These are phyloP conservation scores for Andrena marginata DNA, from an alignment of 2,888 invertebrate species.

Conservation along the genomic window DNA sequence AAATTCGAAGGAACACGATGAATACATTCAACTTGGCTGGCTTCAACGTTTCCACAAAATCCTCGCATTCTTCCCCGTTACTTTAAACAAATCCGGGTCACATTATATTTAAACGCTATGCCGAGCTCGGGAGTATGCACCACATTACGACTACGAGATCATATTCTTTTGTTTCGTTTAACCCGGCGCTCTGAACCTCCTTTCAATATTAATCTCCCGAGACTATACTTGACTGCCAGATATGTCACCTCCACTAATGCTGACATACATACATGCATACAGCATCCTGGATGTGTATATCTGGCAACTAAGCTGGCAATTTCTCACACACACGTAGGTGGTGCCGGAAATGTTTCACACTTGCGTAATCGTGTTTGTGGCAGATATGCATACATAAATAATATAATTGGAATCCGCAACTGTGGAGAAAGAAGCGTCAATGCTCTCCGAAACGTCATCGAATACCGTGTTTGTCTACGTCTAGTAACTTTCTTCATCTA, in stretches of 20 bases:
- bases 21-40: not conserved
- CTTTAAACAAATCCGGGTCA: not conserved
- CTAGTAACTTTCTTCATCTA: slow-evolving; percentile 6
- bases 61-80: not conserved
- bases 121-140: too few relatives aligned
- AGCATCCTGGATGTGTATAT: not conserved
- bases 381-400: slow-evolving; percentile 21
- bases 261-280: slow-evolving; percentile 1
- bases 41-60: not conserved
- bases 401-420: slow-evolving; percentile 28
- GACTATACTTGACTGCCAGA: not conserved
- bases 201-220: slow-evolving; percentile 19
- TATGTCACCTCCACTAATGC: not conserved
- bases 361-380: slow-evolving; percentile 39
- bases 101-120: too few relatives aligned
- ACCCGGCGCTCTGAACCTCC: slow-evolving; percentile 6
- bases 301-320: not conserved
- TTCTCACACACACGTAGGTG: slow-evolving; percentile 1
- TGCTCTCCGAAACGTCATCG: not conserved
- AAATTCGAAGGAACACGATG: not conserved
- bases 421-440: not conserved
- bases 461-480: not conserved
- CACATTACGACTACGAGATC: too few relatives aligned
- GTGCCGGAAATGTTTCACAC: slow-evolving; percentile 19
- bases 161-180: not conserved